Base-by-base conservation (phyloP, 2,888 invertebrate species). In the Thelaira solivaga region DNA sequence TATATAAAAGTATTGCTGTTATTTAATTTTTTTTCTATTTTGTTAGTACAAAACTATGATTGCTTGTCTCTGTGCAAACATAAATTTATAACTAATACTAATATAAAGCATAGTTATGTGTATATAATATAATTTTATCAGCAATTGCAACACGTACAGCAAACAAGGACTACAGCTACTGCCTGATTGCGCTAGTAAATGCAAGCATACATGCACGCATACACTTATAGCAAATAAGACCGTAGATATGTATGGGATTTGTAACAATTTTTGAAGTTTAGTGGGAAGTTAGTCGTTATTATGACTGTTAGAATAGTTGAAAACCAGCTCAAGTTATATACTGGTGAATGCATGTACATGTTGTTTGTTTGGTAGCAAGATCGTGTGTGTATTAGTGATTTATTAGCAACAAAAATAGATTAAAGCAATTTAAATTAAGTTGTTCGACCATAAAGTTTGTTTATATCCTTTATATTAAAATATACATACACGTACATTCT, bases 401-500 rank as follows among this genome's bases (percentile, higher is more conserved):
- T 86, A 86, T 86, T 80, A 77, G 79, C 76, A 81, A 72, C 80
- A 80, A 77, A 81, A 79, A 80, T 85, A 86, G 86, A 86, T 87
- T 87, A 86, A 86, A 86, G 84, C 85, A 85, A 86, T 86, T 86
- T 86, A 86, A 86, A 86, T 86, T 86, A 86, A 86, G 86, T 86
- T 86, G 86, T 85, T 86, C 85, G 83, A 83, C 82, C 86, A 82
- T 79, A 79, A 80, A 78, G 61, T 78, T 74, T 69, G 41, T 64
- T 67, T 67, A 20, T 31, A 39, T 20, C 55, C 41, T 55, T 47
- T 20, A 45, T 45, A 43, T 4, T 24, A 10, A 39, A n/a, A 3
- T n/a, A 20, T 10, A 13, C 8, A 29, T 13, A 20, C 34, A 51
- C 31, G 26, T 43, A 53, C 53, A 22, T 2, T 8, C 8, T 39